phyloP scores from a whole-genome alignment of 2,113 vertebrate species.

The Oryzias javanicus region DNA sequence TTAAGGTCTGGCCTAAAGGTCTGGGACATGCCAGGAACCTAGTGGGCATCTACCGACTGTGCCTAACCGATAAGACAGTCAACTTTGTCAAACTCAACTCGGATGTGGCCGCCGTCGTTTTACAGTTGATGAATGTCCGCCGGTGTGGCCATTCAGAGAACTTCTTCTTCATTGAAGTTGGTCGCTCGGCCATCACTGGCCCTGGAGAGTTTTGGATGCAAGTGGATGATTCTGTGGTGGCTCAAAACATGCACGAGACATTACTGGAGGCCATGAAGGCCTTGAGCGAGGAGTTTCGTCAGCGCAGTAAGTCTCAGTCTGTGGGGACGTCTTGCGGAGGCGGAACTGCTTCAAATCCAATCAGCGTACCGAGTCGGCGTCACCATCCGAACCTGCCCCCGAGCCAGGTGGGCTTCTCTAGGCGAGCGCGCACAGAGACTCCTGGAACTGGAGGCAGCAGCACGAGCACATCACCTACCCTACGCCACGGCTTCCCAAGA shows the following conservation, averaged over 20 bases:
- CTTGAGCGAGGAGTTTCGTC: slow-evolving; percentile 82
- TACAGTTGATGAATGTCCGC: slow-evolving; percentile 84
- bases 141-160: slow-evolving; percentile 83
- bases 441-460: slow-evolving; percentile 73
- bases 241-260: slow-evolving; percentile 86
- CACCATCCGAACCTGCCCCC: slow-evolving; percentile 73
- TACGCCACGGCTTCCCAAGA: slow-evolving; percentile 71
- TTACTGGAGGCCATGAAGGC: slow-evolving; percentile 84
- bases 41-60: slow-evolving; percentile 81
- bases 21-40: slow-evolving; percentile 81
- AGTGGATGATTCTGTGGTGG: slow-evolving; percentile 81
- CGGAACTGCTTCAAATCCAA: slow-evolving; percentile 81
- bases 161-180: slow-evolving; percentile 86
- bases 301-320: slow-evolving; percentile 81
- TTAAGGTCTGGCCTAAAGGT: slow-evolving; percentile 82
- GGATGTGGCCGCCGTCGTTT: slow-evolving; percentile 77
- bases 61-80: slow-evolving; percentile 81
- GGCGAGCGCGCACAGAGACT: slow-evolving; percentile 77
- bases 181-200: slow-evolving; percentile 78
- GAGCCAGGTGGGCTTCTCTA: slow-evolving; percentile 75
- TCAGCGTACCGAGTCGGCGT: slow-evolving; percentile 72
- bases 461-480: slow-evolving; percentile 77
- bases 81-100: slow-evolving; percentile 82
- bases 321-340: slow-evolving; percentile 76
- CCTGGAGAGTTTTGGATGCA: slow-evolving; percentile 87